Evolutionary conservation across 2,797 vertebrate genomes (phyloP).

Genomic region (Anisognathus igniventris): DNA sequence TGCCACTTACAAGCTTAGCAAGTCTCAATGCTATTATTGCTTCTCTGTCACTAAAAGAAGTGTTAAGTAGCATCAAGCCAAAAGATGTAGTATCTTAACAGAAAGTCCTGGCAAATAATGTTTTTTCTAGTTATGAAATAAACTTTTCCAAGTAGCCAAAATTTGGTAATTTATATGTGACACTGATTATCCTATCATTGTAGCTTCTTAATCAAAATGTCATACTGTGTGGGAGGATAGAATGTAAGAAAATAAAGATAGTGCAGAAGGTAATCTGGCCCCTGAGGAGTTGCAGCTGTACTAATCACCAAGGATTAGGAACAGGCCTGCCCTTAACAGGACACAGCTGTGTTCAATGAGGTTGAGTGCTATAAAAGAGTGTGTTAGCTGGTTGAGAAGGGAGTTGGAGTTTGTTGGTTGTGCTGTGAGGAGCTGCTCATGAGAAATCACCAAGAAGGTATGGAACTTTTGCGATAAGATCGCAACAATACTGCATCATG

Average conservation of each 20-base stretch:
- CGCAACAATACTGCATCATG: not conserved
- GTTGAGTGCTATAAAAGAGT: no score
- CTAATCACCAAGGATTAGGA: no score
- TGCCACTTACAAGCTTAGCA: not conserved
- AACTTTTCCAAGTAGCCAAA: not conserved
- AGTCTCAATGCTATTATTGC: not conserved
- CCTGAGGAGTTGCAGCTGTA: no score
- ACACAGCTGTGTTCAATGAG: no score
- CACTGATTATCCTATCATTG: not conserved
- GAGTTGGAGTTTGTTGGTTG: no score
- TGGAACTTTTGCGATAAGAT: no score
- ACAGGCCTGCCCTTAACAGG: no score
- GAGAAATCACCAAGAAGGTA: no score
- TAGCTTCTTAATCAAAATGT: conserved; percentile 5
- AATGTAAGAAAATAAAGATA: no score
- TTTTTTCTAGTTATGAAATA: not conserved
- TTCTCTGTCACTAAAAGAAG: not conserved
- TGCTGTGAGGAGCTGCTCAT: no score
- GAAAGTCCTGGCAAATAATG: not conserved
- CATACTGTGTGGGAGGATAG: not conserved
- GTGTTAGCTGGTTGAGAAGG: no score
- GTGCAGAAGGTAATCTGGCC: no score
- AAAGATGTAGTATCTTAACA: not conserved
- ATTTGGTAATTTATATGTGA: not conserved
- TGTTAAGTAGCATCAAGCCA: not conserved